Percentiles rank a stretch among this genome's conserved stretches.
phyloP scores from a whole-genome alignment of 2,797 vertebrate genomes.

The Eupleurogrammus muticus region DNA sequence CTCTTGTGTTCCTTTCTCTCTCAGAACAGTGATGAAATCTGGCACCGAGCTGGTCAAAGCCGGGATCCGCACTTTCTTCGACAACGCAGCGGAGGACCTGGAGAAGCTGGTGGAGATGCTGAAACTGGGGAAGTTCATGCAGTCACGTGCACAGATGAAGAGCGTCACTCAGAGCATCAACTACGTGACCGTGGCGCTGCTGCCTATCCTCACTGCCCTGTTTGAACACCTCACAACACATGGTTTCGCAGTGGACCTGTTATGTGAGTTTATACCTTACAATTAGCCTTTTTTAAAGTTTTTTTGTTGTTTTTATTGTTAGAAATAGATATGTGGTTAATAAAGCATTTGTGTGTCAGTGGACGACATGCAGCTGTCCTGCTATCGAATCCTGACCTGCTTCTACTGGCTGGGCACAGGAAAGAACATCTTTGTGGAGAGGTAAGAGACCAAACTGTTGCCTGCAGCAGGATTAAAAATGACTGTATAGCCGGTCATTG shows the following conservation, averaged over 20 bases:
- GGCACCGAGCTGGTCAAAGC: conserved; percentile 97
- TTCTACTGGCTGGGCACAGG: conserved; percentile 94
- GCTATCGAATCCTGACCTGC: conserved; percentile 94
- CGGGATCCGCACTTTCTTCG: conserved; percentile 92
- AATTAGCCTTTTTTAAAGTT: background rate
- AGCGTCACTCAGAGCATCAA: conserved; percentile 96
- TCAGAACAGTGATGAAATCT: conserved; percentile 98
- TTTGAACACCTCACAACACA: conserved; percentile 93
- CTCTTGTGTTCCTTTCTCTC: background rate
- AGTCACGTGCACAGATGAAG: conserved; percentile 96
- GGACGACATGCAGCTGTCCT: conserved; percentile 96
- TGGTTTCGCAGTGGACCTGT: conserved; percentile 90
- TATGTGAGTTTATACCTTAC: conserved; percentile 85
- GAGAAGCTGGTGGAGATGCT: conserved; percentile 96
- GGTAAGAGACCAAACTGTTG: conserved; percentile 76
- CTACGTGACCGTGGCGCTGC: conserved; percentile 93
- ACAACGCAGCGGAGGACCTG: conserved; percentile 96
- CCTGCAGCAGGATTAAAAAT: background rate
- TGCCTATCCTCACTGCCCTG: conserved; percentile 94
- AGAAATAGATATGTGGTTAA: background rate
- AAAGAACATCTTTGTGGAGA: conserved; percentile 97
- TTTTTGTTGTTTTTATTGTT: background rate
- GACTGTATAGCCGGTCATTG: background rate
- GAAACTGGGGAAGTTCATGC: conserved; percentile 96
- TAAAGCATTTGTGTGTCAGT: conserved; percentile 81